Evolutionary conservation across 1,140 invertebrate genomes (phyloP), one percentile per base, ranked within the genome.

Genomic region (Eurosta solidaginis): DNA sequence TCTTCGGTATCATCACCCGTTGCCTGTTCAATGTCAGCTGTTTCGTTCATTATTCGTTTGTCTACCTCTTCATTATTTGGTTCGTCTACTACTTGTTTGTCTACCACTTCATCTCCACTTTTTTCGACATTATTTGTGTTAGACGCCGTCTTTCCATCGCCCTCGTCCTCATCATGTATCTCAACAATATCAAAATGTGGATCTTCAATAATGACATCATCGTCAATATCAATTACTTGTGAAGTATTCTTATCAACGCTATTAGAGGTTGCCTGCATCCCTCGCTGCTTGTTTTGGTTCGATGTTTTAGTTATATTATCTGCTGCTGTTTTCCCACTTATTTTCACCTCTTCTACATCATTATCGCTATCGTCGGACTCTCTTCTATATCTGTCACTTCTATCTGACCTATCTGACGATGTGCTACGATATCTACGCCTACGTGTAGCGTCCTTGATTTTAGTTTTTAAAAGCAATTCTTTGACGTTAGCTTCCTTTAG

Each of bases 101-200:
- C 22, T 36, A 1, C 0, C 5, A 4, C 12, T 59, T 45, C 27
- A 40, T 76, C 44, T 45, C 10, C 7, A 0, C 25, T 33, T 27
- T 10, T 59, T 27, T 10, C 33, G 14, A 2, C 2, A 1, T n/a
- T 47, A 77, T 12, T 59, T 81, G 54, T 80, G 83, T 79, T 77
- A 78, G 44, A 81, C 77, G 33, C 33, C 1, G 6, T 36, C 47
- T 83, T 82, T 22, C 88, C 83, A 49, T 84, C 85, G 17, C 87
- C 85, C 40, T 86, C 83, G 42, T 90, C 89, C 22, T n/a, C n/a
- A n/a, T 90, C 88, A 17, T 91, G 89, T 45, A 88, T 89, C 42
- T 89, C 84, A 27, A 89, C 89, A 4, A 91, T 89, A 47, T 90
- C 90, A 68, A 7, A n/a, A 42, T 82, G 83, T 73, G 84, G 83